phyloP scores from a whole-genome alignment of 2,113 vertebrate species.

The Amphilophus citrinellus region DNA sequence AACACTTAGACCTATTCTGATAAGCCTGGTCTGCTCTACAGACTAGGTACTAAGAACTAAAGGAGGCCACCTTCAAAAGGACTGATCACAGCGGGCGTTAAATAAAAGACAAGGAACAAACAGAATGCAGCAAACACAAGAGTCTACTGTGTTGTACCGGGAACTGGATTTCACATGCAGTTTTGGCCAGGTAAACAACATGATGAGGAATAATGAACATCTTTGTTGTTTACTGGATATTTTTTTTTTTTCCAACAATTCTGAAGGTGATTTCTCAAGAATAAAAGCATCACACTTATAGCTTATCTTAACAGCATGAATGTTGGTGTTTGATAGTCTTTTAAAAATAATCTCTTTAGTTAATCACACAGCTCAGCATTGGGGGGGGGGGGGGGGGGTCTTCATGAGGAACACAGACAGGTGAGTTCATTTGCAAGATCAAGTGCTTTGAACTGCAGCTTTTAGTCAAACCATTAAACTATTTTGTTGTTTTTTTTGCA shows the following conservation, averaged over 20 bases:
- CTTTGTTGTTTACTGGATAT: constrained; percentile 4
- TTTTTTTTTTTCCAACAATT: constrained; percentile 22
- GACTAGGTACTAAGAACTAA: not conserved
- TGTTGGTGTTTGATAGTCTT: constrained; percentile 33
- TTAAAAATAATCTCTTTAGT: constrained; percentile 52
- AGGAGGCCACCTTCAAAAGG: constrained; percentile 3
- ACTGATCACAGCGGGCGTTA: constrained; percentile 7
- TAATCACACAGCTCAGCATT: constrained; percentile 25
- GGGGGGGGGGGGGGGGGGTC: not conserved
- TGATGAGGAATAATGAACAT: constrained; percentile 8
- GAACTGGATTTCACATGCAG: constrained; percentile 53
- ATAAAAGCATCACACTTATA: constrained; percentile 43
- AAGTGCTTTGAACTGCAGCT: constrained; percentile 44
- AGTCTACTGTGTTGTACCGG: constrained; percentile 4
- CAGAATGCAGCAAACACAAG: constrained; percentile 15
- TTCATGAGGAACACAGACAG: constrained; percentile 29
- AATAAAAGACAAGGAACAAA: constrained; percentile 15
- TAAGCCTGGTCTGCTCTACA: not conserved
- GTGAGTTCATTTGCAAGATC: constrained; percentile 36
- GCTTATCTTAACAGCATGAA: constrained; percentile 49
- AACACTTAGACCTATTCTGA: constrained; percentile 7
- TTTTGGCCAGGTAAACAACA: constrained; percentile 36
- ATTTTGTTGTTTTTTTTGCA: constrained; percentile 31
- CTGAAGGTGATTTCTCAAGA: constrained; percentile 20
- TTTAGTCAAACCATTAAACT: constrained; percentile 43